Percentiles rank a stretch among this genome's conserved stretches.
Conservation (phyloP, 2,113 vertebrate genomes). For the Oncorhynchus kisutch region DNA sequence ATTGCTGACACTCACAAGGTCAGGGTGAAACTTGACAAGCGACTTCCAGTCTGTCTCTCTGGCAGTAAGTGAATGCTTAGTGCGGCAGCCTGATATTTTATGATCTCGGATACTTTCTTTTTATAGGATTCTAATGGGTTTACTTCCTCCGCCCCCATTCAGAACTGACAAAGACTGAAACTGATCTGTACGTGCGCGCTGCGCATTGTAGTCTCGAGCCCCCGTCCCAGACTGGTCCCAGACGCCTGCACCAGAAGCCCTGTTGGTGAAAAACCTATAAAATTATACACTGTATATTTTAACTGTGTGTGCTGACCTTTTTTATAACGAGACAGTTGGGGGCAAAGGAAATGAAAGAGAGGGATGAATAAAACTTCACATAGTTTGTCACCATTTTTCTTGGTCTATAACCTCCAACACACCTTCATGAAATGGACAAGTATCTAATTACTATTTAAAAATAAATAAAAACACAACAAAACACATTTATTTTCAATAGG, state of each 20-base stretch:
- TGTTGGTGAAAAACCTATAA: slow-evolving; percentile 58
- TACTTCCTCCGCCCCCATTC: slow-evolving; percentile 77
- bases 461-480: too few relatives aligned
- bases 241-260: slow-evolving; percentile 63
- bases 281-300: slow-evolving; percentile 67
- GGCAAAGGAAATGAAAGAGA: slow-evolving; percentile 29
- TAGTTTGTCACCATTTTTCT: slow-evolving; percentile 12
- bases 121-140: slow-evolving; percentile 73
- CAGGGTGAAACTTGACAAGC: slow-evolving; percentile 33
- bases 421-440: background rate
- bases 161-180: slow-evolving; percentile 74
- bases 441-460: too few relatives aligned
- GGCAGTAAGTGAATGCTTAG: slow-evolving; percentile 52
- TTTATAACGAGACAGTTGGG: slow-evolving; percentile 16
- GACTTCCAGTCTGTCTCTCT: slow-evolving; percentile 47
- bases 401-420: background rate
- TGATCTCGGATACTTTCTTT: slow-evolving; percentile 73
- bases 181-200: slow-evolving; percentile 52
- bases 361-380: background rate
- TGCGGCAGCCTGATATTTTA: slow-evolving; percentile 62
- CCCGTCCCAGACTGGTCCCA: slow-evolving; percentile 12
- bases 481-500: too few relatives aligned
- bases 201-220: slow-evolving; percentile 57
- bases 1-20: slow-evolving; percentile 30
- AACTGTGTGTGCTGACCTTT: slow-evolving; percentile 60